Evolutionary conservation across 1,140 invertebrate species (phyloP), one percentile per base, ranked within the genome.

Genomic region (Diachasmimorpha longicaudata): DNA sequence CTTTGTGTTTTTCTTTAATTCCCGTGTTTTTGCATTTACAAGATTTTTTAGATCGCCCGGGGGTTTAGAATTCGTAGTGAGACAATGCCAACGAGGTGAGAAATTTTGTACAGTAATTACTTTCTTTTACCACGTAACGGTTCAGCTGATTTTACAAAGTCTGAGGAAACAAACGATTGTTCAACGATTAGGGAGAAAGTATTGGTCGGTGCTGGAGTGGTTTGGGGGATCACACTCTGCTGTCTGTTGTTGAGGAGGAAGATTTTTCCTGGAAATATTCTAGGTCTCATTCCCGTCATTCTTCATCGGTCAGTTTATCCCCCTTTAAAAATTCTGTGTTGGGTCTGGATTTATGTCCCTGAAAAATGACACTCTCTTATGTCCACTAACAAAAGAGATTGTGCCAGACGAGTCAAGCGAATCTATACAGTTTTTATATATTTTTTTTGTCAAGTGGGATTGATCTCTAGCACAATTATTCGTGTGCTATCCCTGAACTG

Each of bases 171-270:
- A 42, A 42, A 42, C 39, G 31, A 1, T 42, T 42, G 8, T 79
- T 77, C 78, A 72, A n/a, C n/a, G n/a, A 14, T 68, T 58, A 83
- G 82, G 81, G 81, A 79, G 58, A 79, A 82, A 80, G 48, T 83
- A 80, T 81, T 81, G 36, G 48, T 82, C 10, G 58, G 78, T 44
- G 78, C 75, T 78, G 78, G 79, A 79, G 31, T 82, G 75, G 77
- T 83, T 71, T 83, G 77, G 77, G 76, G 73, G 76, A 71, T 84
- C 67, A 81, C 76, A 36, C 10, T 83, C 48, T 83, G 76, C 75
- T 84, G 72, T 70, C 46, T 83, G 70, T 73, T 83, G 21, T 46
- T 82, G 71, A 82, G 52, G 72, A 71, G 77, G 46, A 83, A 81
- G 76, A 55, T 80, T 68, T 58, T 70, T 42, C 63, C 76, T 4